Conservation (phyloP, 1,140 invertebrate species). For the Apis cerana region DNA sequence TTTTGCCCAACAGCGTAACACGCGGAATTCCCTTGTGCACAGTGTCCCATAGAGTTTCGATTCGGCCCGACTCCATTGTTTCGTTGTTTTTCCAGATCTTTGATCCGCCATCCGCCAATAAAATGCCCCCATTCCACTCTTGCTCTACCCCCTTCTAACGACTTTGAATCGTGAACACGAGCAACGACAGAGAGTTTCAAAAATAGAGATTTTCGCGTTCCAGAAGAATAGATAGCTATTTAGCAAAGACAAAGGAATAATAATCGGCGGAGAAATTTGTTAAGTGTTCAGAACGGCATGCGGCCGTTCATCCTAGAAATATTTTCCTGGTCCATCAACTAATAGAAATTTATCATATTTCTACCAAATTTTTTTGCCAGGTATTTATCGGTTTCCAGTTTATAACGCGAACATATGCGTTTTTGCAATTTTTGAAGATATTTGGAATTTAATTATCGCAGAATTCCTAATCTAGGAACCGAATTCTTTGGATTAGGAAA, state of each 20-base stretch:
- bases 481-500: no score
- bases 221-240: neutral
- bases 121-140: constrained; percentile 1
- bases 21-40: neutral
- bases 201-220: neutral
- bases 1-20: neutral
- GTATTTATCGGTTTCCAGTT: no score
- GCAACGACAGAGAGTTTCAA: neutral
- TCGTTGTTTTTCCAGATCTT: constrained; percentile 9
- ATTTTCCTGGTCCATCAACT: neutral
- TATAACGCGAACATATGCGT: no score
- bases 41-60: neutral
- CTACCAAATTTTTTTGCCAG: no score
- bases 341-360: neutral
- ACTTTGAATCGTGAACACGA: neutral
- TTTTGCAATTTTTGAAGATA: no score
- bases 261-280: constrained; percentile 14
- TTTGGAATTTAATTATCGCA: no score
- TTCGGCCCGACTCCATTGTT: constrained; percentile 9
- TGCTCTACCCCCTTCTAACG: neutral
- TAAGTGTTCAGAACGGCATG: neutral
- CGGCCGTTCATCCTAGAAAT: neutral
- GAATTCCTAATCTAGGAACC: no score
- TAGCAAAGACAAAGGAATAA: neutral
- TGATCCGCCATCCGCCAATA: constrained; percentile 16